Base-by-base conservation (phyloP, 2,888 invertebrate species). In the Yponomeuta malinellus region DNA sequence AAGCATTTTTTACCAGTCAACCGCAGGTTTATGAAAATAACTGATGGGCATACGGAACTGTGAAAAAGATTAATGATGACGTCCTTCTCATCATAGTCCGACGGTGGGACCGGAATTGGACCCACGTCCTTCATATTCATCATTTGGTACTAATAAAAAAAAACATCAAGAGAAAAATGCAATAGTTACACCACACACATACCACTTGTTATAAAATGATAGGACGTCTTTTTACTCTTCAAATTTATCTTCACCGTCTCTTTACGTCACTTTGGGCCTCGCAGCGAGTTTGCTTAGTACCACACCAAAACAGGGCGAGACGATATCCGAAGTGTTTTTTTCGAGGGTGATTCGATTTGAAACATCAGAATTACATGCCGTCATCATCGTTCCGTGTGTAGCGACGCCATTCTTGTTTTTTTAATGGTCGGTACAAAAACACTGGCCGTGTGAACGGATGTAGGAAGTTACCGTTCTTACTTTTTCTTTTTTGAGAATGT, bases 361-460 rank as follows among this genome's bases (percentile, higher is more conserved):
- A 48, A 48, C 64, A 70, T 70, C 70, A 29, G 23, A 48, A 63
- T 63, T 69, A 69, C 31, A 63, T 33, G 59, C 63, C 52, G 23
- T 68, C 48, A 68, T 68, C 68, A 68, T 10, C 10, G 29, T 37
- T 31, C 68, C 5, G 67, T 23, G 68, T 52, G 52, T 52, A 68
- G n/a, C 65, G 31, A 48, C 6, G 10, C 52, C 15, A 15, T 59
- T 33, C 10, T 59, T 52, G 23, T 69, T 63, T 69, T 71, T n/a
- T 48, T 68, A 12, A 10, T 15, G 52, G 3, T 66, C 29, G 52
- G 15, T 59, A 43, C 43, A 64, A 65, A 48, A 65, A 29, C 65
- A 8, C 10, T n/a, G 15, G 31, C 65, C 70, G 65, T 70, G 70
- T 23, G 70, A 70, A 48, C 70, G 70, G 70, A 70, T 65, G 70